A percentile compares a stretch with the other conserved stretches of the same genome.
Evolutionary conservation across 2,797 vertebrate genomes (phyloP).

Genomic region (Chaetophractus vellerosus): DNA sequence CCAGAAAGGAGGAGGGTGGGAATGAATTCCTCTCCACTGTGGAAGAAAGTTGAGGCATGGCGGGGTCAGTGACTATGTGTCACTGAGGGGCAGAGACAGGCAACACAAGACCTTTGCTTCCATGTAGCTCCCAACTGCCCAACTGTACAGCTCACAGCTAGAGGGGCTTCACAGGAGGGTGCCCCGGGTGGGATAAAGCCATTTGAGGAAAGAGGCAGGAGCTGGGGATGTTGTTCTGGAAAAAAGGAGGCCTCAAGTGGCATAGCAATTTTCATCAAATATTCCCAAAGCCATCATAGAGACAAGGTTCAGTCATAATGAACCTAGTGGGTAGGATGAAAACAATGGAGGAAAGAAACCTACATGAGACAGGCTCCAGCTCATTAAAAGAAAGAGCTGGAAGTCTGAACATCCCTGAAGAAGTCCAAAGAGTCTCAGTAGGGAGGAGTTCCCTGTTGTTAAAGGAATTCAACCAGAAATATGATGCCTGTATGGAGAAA

Average conservation of each 20-base stretch:
- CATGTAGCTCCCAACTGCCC: too few species aligned
- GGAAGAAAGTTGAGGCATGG: neutral
- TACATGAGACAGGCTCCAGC: neutral
- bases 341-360: neutral
- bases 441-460: neutral
- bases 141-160: neutral
- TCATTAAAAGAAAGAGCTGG: neutral
- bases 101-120: neutral
- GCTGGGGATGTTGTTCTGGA: neutral
- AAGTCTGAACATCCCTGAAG: neutral
- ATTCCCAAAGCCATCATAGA: neutral
- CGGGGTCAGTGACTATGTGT: neutral
- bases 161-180: neutral
- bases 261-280: neutral
- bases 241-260: neutral
- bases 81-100: neutral
- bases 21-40: neutral
- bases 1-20: neutral
- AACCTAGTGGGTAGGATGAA: neutral
- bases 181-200: too few species aligned
- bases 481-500: neutral
- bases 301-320: conserved; percentile 3
- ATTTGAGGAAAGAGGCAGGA: neutral
- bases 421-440: neutral
- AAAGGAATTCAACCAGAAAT: conserved; percentile 29